Evolutionary conservation across 2,797 vertebrate species (phyloP), one percentile per base, ranked within the genome.

Genomic region (Falco berigora): DNA sequence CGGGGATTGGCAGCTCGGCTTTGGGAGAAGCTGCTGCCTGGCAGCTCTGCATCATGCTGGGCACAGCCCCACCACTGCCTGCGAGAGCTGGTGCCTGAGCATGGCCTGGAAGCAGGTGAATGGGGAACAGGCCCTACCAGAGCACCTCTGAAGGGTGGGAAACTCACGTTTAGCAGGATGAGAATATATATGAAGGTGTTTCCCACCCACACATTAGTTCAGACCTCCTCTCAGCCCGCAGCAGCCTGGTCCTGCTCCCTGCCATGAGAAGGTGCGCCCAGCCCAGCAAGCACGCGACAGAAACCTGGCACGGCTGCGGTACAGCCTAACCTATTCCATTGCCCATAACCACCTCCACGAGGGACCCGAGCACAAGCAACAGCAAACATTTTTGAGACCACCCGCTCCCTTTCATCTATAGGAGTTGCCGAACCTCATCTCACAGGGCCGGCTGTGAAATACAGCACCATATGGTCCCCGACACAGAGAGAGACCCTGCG

Each of bases 381-480:
- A 81, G 73, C 62, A 72, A 55, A 82, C 18, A 4, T 12, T 62
- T 32, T 12, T 23, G 36, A 79, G 71, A 12, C 32, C 67, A 78
- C 47, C 66, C 42, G 3, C 71, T 88, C 72, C 46, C 80, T 69
- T 68, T 56, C 79, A 42, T 50, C 40, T 46, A 1, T 3, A 21
- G 21, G 1, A 3, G 7, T 59, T 72, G 69, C 58, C 0, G 9
- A 84, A 63, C 10, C 80, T 14, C 6, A 5, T 8, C 5, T 14
- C 55, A 1, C 66, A 9, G 72, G 90, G 88, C 40, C 2, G 10
- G 85, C 92, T 94, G 72, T 62, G 90, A 94, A 90, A 90, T 10
- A 52, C 79, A 36, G 75, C 96, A 90, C 86, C 94, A 90, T 67
- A 91, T 96, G 95, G 94, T 59, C 50, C 80, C 81, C 2, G 3